Percentiles rank a stretch among this genome's conserved stretches.
Evolutionary conservation across 2,888 invertebrate genomes (phyloP).

Genomic region (Cosmorhoe ocellata): DNA sequence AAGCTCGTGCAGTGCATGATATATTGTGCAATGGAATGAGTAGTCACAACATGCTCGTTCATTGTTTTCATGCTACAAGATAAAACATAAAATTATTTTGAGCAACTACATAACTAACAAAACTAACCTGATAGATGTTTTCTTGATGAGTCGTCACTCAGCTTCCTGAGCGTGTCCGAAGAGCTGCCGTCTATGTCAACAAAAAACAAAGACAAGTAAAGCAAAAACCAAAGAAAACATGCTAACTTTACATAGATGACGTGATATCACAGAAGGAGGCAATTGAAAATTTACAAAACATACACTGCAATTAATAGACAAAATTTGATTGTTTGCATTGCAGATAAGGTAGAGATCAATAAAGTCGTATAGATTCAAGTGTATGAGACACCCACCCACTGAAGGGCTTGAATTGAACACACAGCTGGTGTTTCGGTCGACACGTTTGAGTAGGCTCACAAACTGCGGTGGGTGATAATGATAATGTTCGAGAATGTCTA

Average conservation of each 20-base stretch:
- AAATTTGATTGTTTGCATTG: constrained; percentile 29
- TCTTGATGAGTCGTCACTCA: constrained; percentile 79
- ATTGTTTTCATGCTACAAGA: constrained; percentile 53
- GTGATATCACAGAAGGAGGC: constrained; percentile 41
- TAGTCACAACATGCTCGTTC: constrained; percentile 60
- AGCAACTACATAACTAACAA: constrained; percentile 2
- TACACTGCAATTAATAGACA: constrained; percentile 48
- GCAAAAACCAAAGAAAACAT: constrained; percentile 68
- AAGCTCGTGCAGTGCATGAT: constrained; percentile 33
- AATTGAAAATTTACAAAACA: constrained; percentile 36
- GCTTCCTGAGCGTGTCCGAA: constrained; percentile 73
- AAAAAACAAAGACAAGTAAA: constrained; percentile 75
- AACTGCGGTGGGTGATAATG: constrained; percentile 52
- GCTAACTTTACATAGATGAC: constrained; percentile 52
- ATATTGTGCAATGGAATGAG: constrained; percentile 24
- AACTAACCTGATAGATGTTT: constrained; percentile 80
- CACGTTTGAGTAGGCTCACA: constrained; percentile 56
- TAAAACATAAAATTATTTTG: constrained; percentile 5
- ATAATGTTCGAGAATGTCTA: constrained; percentile 41
- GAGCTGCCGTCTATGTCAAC: constrained; percentile 80
- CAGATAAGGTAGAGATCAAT: constrained; percentile 50
- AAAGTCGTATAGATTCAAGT: constrained; percentile 41
- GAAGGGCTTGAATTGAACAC: constrained; percentile 42
- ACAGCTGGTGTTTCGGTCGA: constrained; percentile 46
- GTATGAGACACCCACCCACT: constrained; percentile 56